Conservation (phyloP, 2,888 invertebrate genomes). For the Malacosoma neustria region DNA sequence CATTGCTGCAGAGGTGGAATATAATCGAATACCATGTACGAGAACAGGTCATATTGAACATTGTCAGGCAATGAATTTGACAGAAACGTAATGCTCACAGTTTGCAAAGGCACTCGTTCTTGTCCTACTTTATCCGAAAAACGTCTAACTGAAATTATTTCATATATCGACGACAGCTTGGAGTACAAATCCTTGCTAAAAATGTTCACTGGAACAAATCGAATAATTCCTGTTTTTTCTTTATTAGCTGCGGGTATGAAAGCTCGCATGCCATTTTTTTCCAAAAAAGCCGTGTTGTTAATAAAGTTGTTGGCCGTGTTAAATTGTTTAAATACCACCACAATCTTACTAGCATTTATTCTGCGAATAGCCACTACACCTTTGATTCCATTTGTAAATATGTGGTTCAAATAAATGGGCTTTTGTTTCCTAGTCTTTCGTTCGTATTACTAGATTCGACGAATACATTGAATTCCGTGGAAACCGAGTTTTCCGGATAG, state of each 20-base stretch:
- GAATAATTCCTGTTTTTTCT: not conserved
- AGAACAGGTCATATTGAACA: not conserved
- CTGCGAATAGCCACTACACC: not conserved
- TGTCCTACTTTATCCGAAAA: not conserved
- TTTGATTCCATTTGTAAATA: not conserved
- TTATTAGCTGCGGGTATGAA: not conserved
- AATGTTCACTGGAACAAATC: not conserved
- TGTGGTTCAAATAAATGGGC: not conserved
- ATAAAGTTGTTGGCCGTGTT: not conserved
- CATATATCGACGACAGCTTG: not conserved
- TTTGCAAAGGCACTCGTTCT: not conserved
- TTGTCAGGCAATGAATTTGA: not conserved
- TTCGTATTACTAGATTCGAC: not conserved
- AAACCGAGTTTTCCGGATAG: not conserved
- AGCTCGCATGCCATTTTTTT: not conserved
- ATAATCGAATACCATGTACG: not conserved
- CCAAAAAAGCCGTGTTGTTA: not conserved
- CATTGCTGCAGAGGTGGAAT: not conserved
- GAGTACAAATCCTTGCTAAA: not conserved
- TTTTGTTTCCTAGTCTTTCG: not conserved
- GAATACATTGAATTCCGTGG: not conserved
- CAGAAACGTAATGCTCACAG: not conserved
- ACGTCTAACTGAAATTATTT: not conserved
- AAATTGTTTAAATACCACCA: not conserved
- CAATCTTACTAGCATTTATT: not conserved